A percentile compares a stretch with the other conserved stretches of the same genome.
Conservation (phyloP, 2,888 invertebrate species). For the Pyralis farinalis region DNA sequence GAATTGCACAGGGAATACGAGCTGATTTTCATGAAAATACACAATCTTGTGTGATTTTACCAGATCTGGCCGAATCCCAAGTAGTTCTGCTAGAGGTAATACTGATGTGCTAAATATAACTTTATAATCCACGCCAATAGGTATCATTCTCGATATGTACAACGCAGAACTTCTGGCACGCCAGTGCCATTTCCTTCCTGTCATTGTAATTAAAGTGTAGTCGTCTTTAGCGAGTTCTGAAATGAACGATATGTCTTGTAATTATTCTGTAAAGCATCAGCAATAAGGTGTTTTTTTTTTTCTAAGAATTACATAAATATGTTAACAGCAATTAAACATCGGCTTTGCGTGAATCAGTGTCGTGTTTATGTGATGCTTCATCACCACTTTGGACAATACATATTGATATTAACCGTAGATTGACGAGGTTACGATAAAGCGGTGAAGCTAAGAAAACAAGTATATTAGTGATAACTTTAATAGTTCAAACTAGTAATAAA, state of each 20-base stretch:
- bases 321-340: no score
- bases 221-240: conserved; percentile 24
- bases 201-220: conserved; percentile 73
- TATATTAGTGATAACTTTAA: no score
- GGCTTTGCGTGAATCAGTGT: no score
- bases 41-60: conserved; percentile 81
- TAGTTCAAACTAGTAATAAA: no score
- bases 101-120: conserved; percentile 85
- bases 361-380: no score
- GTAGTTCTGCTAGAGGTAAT: conserved; percentile 84
- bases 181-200: conserved; percentile 91
- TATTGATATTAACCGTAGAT: no score
- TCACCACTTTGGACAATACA: no score
- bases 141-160: conserved; percentile 82
- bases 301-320: no score
- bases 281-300: no score
- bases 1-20: conserved; percentile 84
- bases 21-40: conserved; percentile 90
- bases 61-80: conserved; percentile 85
- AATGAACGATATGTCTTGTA: background rate
- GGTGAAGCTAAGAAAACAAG: no score
- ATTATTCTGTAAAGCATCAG: no score
- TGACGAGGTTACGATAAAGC: no score
- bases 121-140: conserved; percentile 67
- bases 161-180: conserved; percentile 85